Evolutionary conservation across 2,113 vertebrate species (phyloP).

Genomic region (Pampusana beccarii): DNA sequence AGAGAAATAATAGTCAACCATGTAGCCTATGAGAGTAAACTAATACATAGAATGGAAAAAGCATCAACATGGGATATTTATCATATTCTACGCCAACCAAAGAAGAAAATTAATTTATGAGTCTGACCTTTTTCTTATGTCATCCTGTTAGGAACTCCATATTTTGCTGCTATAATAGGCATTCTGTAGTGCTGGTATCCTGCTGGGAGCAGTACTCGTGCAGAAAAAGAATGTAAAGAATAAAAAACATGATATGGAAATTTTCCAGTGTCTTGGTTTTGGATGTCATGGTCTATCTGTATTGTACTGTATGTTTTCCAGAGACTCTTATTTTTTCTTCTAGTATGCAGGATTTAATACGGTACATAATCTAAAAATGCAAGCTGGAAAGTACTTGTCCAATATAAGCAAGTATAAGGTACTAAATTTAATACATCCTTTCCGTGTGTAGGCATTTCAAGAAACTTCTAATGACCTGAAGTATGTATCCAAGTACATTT

Average conservation of each 20-base stretch:
- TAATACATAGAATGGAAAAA: background rate
- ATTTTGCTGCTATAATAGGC: background rate
- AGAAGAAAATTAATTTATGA: background rate
- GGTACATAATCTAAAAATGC: background rate
- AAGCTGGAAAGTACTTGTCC: background rate
- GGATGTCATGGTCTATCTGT: background rate
- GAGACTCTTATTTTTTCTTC: background rate
- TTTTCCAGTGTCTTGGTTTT: background rate
- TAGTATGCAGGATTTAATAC: background rate
- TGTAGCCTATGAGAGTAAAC: background rate
- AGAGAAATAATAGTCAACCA: background rate
- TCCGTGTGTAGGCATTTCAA: background rate
- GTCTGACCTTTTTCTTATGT: background rate
- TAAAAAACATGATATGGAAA: background rate
- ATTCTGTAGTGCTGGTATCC: background rate
- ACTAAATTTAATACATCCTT: background rate
- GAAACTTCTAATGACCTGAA: background rate
- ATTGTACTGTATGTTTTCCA: background rate
- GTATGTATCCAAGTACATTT: background rate
- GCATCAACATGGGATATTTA: background rate
- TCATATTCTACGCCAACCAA: background rate
- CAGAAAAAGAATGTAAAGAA: background rate
- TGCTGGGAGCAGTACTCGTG: background rate
- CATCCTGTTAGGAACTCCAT: background rate
- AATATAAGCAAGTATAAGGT: background rate